Percentiles rank a stretch among this genome's conserved stretches.
phyloP scores from a whole-genome alignment of 2,797 vertebrate species.

The Lycodopsis pacificus region DNA sequence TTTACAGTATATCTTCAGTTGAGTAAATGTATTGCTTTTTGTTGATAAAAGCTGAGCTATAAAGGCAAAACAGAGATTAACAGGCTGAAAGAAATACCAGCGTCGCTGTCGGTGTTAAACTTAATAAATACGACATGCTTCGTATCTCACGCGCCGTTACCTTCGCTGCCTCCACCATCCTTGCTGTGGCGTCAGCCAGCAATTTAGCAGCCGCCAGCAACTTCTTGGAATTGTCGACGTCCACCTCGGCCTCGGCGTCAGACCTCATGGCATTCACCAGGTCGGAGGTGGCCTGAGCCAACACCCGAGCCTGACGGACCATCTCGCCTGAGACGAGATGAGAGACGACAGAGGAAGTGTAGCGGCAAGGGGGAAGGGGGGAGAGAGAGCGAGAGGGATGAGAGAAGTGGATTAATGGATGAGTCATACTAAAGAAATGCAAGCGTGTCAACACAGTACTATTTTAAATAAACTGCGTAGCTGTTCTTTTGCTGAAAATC shows the following conservation, averaged over 20 bases:
- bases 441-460: background rate
- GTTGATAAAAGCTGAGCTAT: background rate
- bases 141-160: slow-evolving; percentile 68
- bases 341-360: background rate
- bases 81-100: background rate
- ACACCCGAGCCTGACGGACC: slow-evolving; percentile 95
- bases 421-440: background rate
- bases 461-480: background rate
- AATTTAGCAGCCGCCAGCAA: slow-evolving; percentile 95
- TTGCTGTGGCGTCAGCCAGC: slow-evolving; percentile 95
- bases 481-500: background rate
- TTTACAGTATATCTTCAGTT: background rate
- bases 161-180: slow-evolving; percentile 99
- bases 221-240: slow-evolving; percentile 98
- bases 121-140: background rate
- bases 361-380: background rate
- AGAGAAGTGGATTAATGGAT: slow-evolving; percentile 1
- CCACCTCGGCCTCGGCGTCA: slow-evolving; percentile 94
- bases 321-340: slow-evolving; percentile 88
- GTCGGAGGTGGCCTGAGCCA: slow-evolving; percentile 97
- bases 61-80: background rate
- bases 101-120: background rate
- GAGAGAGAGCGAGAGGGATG: background rate
- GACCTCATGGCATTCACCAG: slow-evolving; percentile 98
- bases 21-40: background rate